Evolutionary conservation across 1,140 invertebrate genomes (phyloP).

Genomic region (Cyclargus thomasi): DNA sequence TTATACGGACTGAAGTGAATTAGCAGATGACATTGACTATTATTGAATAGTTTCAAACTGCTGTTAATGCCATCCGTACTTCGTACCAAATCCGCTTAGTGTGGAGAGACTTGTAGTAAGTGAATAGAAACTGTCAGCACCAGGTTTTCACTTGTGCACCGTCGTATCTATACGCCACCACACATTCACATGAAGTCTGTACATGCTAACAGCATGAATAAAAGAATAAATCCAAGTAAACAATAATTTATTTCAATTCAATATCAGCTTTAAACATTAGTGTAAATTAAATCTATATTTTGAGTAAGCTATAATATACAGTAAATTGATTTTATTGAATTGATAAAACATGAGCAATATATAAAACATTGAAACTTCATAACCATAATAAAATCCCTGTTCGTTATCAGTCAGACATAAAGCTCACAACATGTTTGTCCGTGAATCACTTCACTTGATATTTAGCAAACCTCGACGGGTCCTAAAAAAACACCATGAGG

Average conservation of each 20-base stretch:
- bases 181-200: too few species aligned
- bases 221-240: conserved; percentile 31
- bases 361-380: conserved; percentile 14
- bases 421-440: background rate
- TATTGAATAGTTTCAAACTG: too few species aligned
- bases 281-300: conserved; percentile 28
- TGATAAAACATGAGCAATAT: conserved; percentile 10
- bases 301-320: conserved; percentile 20
- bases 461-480: background rate
- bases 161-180: too few species aligned
- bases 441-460: background rate
- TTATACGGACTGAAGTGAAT: too few species aligned
- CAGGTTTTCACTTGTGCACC: too few species aligned
- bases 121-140: too few species aligned
- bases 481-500: background rate
- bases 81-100: too few species aligned
- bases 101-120: too few species aligned
- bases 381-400: conserved; percentile 17
- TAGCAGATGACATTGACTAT: too few species aligned
- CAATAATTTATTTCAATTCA: conserved; percentile 36
- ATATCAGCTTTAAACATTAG: conserved; percentile 32
- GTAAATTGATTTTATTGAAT: conserved; percentile 2
- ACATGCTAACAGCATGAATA: conserved; percentile 9
- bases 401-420: conserved; percentile 8
- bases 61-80: too few species aligned